phyloP scores from a whole-genome alignment of 2,113 vertebrate genomes.

The Cercocebus atys region DNA sequence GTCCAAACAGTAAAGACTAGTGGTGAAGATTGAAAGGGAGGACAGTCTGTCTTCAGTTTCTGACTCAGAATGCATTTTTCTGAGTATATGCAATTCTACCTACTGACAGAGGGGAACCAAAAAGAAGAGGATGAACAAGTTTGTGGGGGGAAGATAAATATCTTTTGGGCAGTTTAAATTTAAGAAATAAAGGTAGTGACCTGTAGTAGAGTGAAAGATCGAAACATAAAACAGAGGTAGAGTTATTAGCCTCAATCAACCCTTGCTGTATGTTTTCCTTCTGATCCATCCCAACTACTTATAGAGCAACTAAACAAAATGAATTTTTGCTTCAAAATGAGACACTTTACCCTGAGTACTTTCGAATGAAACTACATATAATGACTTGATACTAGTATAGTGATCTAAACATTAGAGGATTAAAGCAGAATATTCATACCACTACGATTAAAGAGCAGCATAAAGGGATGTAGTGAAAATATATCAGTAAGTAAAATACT shows the following conservation, averaged over 20 bases:
- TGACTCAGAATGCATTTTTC: not conserved
- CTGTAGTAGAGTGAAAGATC: not conserved
- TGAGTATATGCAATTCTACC: not conserved
- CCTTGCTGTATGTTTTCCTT: not conserved
- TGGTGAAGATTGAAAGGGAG: not conserved
- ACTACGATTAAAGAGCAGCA: not conserved
- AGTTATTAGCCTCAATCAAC: not conserved
- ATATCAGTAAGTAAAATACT: not conserved
- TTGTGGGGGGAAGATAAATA: not conserved
- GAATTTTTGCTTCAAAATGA: too few species aligned
- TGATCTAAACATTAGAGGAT: not conserved
- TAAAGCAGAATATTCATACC: not conserved
- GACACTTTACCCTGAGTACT: not conserved
- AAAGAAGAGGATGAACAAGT: not conserved
- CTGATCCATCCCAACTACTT: not conserved
- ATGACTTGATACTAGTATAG: not conserved
- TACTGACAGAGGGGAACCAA: not conserved
- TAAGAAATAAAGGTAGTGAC: not conserved
- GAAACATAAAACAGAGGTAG: not conserved
- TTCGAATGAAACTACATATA: not conserved
- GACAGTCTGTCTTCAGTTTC: not conserved
- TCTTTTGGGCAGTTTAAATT: not conserved
- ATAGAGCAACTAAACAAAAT: not conserved
- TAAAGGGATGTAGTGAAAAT: not conserved
- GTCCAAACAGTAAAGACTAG: not conserved